Percentiles rank a stretch among this genome's conserved stretches.
Evolutionary conservation across 2,113 vertebrate genomes (phyloP).

Genomic region (Lathamus discolor): DNA sequence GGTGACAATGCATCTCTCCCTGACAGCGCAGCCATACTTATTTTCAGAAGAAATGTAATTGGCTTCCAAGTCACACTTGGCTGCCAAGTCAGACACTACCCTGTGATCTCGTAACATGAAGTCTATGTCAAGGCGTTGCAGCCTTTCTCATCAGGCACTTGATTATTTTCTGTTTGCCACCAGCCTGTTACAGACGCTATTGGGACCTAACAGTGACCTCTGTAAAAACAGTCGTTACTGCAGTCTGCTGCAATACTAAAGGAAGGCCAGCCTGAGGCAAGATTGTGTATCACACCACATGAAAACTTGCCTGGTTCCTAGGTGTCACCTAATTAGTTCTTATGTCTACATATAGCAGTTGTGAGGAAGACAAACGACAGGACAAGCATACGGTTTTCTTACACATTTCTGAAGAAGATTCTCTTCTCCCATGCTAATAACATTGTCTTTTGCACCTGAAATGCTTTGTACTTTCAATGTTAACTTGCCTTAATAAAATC

Average conservation of each 20-base stretch:
- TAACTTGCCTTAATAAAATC: neutral
- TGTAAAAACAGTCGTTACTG: neutral
- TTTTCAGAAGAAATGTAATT: neutral
- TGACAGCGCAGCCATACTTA: neutral
- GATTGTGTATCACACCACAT: neutral
- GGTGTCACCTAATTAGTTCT: neutral
- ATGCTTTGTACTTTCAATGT: neutral
- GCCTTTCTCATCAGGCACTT: neutral
- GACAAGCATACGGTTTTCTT: accelerated
- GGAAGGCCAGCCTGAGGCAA: neutral
- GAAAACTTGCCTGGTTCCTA: neutral
- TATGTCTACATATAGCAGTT: neutral
- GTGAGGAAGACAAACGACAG: neutral
- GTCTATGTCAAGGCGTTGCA: neutral
- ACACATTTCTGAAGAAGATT: neutral
- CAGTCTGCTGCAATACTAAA: neutral
- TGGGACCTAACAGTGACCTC: neutral
- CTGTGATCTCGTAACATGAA: neutral
- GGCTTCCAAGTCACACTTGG: neutral
- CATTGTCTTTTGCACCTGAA: neutral
- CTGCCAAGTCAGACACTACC: neutral
- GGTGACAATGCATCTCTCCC: neutral
- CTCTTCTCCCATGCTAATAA: neutral
- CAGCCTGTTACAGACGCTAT: neutral
- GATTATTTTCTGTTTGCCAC: neutral